Percentiles rank a stretch among this genome's conserved stretches.
phyloP scores from a whole-genome alignment of 1,140 invertebrate species.

The Ooceraea biroi region DNA sequence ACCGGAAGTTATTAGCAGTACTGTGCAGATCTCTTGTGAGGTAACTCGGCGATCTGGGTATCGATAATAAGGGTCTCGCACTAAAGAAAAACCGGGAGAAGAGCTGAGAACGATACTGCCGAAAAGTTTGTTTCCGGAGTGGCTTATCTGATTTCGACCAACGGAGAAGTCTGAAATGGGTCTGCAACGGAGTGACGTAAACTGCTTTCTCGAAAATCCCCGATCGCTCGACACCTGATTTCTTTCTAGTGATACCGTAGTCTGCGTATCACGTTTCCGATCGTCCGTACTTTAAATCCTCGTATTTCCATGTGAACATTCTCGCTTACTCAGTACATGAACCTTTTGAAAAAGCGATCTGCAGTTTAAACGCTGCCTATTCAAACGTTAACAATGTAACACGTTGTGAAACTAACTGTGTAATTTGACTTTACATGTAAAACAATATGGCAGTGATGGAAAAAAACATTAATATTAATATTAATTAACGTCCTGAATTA shows the following conservation, averaged over 20 bases:
- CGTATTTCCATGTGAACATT: constrained; percentile 63
- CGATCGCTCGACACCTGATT: constrained; percentile 76
- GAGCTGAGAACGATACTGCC: constrained; percentile 69
- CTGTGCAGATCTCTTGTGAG: constrained; percentile 40
- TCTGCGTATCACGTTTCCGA: constrained; percentile 62
- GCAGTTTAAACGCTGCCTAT: constrained; percentile 25
- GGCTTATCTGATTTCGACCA: constrained; percentile 75
- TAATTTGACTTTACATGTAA: background rate
- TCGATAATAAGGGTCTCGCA: constrained; percentile 61
- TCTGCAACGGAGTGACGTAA: constrained; percentile 70
- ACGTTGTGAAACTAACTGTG: background rate
- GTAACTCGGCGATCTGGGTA: constrained; percentile 57
- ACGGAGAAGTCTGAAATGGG: constrained; percentile 72
- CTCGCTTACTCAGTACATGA: constrained; percentile 19
- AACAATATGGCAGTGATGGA: background rate
- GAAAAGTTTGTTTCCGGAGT: constrained; percentile 76
- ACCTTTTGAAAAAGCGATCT: constrained; percentile 34
- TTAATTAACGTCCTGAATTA: background rate
- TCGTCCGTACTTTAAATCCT: constrained; percentile 67
- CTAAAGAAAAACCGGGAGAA: constrained; percentile 58
- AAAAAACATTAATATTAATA: background rate
- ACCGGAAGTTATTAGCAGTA: constrained; percentile 73
- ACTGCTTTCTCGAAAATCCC: constrained; percentile 72
- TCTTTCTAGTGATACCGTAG: constrained; percentile 68
- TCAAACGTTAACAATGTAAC: background rate